Evolutionary conservation across 2,888 invertebrate species (phyloP).

Genomic region (Acheta domesticus): DNA sequence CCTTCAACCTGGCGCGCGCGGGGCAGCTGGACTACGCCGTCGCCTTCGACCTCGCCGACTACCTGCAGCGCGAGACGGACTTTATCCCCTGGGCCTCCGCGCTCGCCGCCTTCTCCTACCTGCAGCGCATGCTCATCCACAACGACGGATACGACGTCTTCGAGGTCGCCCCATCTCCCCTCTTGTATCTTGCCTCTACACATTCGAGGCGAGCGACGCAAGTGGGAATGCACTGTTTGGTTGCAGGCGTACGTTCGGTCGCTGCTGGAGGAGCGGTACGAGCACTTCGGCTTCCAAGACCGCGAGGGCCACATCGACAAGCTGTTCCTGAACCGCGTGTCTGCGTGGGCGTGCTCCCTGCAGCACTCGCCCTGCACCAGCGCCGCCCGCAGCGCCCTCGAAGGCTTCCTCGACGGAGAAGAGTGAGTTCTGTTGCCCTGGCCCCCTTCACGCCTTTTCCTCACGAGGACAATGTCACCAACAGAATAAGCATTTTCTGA

Average conservation of each 20-base stretch:
- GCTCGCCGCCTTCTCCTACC: constrained; percentile 48
- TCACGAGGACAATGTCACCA: too few species aligned
- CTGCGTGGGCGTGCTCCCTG: constrained; percentile 44
- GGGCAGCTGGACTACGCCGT: constrained; percentile 57
- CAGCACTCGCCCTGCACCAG: constrained; percentile 41
- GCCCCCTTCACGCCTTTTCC: too few species aligned
- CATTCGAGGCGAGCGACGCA: too few species aligned
- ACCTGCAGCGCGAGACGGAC: constrained; percentile 63
- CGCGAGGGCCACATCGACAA: constrained; percentile 25
- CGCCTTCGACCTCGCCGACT: constrained; percentile 65
- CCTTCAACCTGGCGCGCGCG: constrained; percentile 69
- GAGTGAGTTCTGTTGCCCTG: too few species aligned
- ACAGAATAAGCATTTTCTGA: too few species aligned
- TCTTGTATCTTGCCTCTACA: too few species aligned
- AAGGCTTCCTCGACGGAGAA: too few species aligned
- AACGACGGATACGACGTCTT: not conserved
- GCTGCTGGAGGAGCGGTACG: constrained; percentile 5
- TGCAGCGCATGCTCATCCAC: constrained; percentile 39
- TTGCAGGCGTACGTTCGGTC: constrained; percentile 11
- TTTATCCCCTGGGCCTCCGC: constrained; percentile 80
- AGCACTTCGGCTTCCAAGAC: constrained; percentile 18
- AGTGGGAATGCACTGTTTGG: too few species aligned
- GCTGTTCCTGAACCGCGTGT: constrained; percentile 39
- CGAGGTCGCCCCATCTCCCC: not conserved
- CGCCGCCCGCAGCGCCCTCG: not conserved